Evolutionary conservation across 2,888 invertebrate genomes (phyloP), one percentile per base, ranked within the genome.

Genomic region (Calameuta pallipes): DNA sequence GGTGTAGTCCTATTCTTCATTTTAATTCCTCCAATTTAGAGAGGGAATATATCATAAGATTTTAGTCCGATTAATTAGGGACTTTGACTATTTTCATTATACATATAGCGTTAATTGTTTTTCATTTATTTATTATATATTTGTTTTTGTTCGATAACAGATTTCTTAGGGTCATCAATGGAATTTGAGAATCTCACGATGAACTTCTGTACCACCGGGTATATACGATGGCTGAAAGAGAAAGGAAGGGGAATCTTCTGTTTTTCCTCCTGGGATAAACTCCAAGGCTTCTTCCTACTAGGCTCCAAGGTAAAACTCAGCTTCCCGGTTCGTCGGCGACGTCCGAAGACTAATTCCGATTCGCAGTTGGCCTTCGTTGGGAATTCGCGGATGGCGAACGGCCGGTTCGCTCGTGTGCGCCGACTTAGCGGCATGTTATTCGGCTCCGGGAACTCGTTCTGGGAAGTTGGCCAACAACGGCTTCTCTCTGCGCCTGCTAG

Each of bases 401-500:
- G 34, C 13, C 33, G 71, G 13, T 71, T 71, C 31, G 71, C 71
- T 33, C 71, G 71, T 34, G 71, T 71, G 33, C 31, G 31, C 71
- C 71, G 71, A 71, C 71, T 71, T 31, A 34, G 31, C 33, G 33
- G 71, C 31, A 12, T 31, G 71, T 71, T 34, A 34, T 71, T 71
- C 71, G 71, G 71, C 71, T 71, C 71, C 71, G 34, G 33, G 71
- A 71, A 71, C 71, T 71, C 71, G 71, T 71, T 71, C 71, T 71
- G 71, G 71, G 71, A 71, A 71, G 71, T 71, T 71, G 71, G 71
- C 71, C 71, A 34, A 56, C 56, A 56, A 9, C 33, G 71, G 33
- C 71, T 34, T 23, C 56, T 56, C 56, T 56, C 56, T 56, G 23
- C 71, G 71, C 33, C 71, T 31, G 71, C 23, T 71, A 71, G 34